Conservation (phyloP, 2,888 invertebrate species). For the Crepidodera aurea region DNA sequence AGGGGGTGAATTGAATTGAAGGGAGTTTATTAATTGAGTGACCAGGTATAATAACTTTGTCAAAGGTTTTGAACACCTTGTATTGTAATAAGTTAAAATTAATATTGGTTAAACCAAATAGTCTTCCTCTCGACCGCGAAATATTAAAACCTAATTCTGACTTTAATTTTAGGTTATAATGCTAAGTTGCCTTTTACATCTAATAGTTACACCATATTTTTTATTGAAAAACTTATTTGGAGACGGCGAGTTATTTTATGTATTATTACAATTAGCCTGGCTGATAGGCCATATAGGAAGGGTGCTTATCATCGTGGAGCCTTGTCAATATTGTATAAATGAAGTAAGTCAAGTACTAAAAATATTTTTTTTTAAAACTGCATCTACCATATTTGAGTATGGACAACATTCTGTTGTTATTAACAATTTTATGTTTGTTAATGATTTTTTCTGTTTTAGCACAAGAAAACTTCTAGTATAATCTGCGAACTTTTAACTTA, state of each 20-base stretch:
- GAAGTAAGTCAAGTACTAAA: slow-evolving; percentile 43
- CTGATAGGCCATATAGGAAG: slow-evolving; percentile 42
- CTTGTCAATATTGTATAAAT: slow-evolving; percentile 44
- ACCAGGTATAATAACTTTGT: no score
- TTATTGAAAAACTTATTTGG: slow-evolving; percentile 38
- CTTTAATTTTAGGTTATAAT: slow-evolving; percentile 50
- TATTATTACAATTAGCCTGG: slow-evolving; percentile 48
- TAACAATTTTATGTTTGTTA: no score
- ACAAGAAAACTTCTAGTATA: slow-evolving; percentile 38
- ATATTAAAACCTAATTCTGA: no score
- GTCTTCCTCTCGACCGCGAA: no score
- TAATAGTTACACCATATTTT: slow-evolving; percentile 48
- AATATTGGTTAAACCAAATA: no score
- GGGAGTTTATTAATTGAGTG: no score
- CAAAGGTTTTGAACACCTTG: no score
- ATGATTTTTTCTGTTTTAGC: slow-evolving; percentile 34
- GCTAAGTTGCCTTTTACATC: slow-evolving; percentile 44
- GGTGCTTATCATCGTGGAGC: slow-evolving; percentile 45
- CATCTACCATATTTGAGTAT: no score
- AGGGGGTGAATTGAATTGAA: no score
- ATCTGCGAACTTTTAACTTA: slow-evolving; percentile 38
- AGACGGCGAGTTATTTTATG: slow-evolving; percentile 50
- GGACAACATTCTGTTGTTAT: no score
- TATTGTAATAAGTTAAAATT: no score
- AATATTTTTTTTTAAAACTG: no score